Base-by-base conservation (phyloP, 2,113 vertebrate species). In the Phoenicopterus ruber region DNA sequence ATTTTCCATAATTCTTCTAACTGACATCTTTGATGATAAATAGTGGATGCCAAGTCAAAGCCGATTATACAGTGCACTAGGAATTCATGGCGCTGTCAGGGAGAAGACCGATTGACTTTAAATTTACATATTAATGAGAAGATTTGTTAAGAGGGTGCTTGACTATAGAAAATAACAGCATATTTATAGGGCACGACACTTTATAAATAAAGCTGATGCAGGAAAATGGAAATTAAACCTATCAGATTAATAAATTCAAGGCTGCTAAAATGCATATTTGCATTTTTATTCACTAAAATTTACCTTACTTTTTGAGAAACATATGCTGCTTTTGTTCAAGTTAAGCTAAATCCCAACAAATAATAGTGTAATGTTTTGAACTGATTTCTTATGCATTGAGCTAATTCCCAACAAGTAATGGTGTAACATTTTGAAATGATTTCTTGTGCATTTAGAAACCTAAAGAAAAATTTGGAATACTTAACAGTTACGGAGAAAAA, bases 91-190 rank as follows among this genome's bases (percentile, higher is more conserved):
- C 89, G 98, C 98, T 98, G 99, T 99, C 98, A 98, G 98, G 96
- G 93, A 99, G 98, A 99, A 99, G 99, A 99, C 98, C 98, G 98
- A 99, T 99, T 99, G 99, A 99, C 99, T 99, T 99, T 98, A 99
- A 98, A 99, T 99, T 99, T 99, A 99, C 99, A 99, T 99, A 99
- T 99, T 99, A 99, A 99, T 99, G 99, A 99, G 99, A 98, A 99
- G 99, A 99, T 99, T 99, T 99, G 99, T 99, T 99, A 99, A 99
- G 98, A 99, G 98, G 98, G 98, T 98, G 98, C 99, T 99, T 99
- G 98, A 99, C 98, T 99, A 99, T 98, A 98, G 98, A 99, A 99
- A 99, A 99, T 99, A 99, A 98, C 99, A 98, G 98, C 98, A 97
- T 99, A 98, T 99, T 99, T 99, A 99, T 99, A 99, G 99, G 99